Percentiles rank a stretch among this genome's conserved stretches.
These are phyloP conservation scores for Sebastes hopkinsi DNA, from an alignment of 2,797 vertebrate genomes.

Conservation along the genomic window DNA sequence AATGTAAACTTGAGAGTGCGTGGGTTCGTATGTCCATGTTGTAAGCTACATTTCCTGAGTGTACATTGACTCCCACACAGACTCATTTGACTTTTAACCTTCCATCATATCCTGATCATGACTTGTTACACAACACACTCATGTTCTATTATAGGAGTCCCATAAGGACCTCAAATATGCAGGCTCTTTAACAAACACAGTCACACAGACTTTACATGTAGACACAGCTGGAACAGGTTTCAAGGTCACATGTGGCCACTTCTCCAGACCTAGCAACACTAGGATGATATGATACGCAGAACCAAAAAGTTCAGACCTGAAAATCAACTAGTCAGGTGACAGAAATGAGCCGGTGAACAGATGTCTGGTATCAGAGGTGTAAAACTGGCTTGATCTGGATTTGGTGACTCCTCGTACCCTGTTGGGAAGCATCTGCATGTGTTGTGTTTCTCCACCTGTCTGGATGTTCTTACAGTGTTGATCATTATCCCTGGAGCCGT, in stretches of 20 bases:
- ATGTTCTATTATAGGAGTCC: neutral
- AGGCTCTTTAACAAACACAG: neutral
- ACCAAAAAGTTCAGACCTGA: neutral
- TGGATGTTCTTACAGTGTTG: neutral
- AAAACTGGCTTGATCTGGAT: neutral
- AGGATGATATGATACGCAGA: neutral
- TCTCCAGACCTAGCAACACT: neutral
- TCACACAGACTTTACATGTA: neutral
- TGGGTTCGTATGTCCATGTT: neutral
- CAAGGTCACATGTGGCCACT: neutral
- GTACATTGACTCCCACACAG: constrained; percentile 2
- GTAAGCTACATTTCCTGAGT: neutral
- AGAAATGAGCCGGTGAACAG: neutral
- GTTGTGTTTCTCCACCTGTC: neutral
- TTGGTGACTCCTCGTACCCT: no score
- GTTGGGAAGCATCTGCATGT: neutral
- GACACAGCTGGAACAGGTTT: neutral
- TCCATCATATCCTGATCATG: neutral
- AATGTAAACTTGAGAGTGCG: neutral
- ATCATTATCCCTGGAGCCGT: neutral
- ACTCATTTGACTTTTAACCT: constrained; percentile 4
- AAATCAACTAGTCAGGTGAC: neutral
- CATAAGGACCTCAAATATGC: neutral
- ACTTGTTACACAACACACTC: neutral
- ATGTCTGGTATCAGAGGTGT: no score